Base-by-base conservation (phyloP, 2,888 invertebrate genomes). In the Tiliacea aurago region DNA sequence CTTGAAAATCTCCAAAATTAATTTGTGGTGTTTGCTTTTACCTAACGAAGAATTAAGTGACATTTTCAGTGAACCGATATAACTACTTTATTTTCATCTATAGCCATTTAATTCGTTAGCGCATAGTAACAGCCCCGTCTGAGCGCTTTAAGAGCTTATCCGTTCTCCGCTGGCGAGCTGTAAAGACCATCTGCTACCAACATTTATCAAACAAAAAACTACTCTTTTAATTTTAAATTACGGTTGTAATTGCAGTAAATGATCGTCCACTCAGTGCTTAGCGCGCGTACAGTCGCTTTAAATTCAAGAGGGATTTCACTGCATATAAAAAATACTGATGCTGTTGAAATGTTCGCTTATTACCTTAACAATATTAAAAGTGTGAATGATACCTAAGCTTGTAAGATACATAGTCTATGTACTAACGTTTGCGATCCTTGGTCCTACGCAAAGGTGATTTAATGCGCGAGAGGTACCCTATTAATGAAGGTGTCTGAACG, bases 161-260 rank as follows among this genome's bases (percentile, higher is more conserved):
- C 84, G 66, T 79, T 76, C 75, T 78, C 78, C 53, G 61, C 70
- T 73, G 68, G 81, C 77, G 64, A 80, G 84, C 86, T 81, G 77
- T 86, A 87, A 85, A 87, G 82, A 80, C 79, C 87, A 86, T 84
- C 87, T 87, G 86, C 80, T 84, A 68, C 85, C 73, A 84, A 73
- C 82, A 84, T 86, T 83, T 76, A 80, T 85, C 86, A 87, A 83
- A 85, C 73, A 81, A 85, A 85, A 86, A 87, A 79, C 80, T 80
- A 77, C 80, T 85, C 78, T 79, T 84, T 84, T 84, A 83, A 83
- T 86, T 83, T 69, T 83, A 86, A 86, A 78, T 86, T 86, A 79
- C 80, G 83, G 85, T 80, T 75, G 70, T 86, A 86, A 86, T 86
- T 86, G 82, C 80, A 74, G 72, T 84, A 80, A 84, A 84, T 69